A percentile compares a stretch with the other conserved stretches of the same genome.
Evolutionary conservation across 2,113 vertebrate species (phyloP).

Genomic region (Pterocles burchelli): DNA sequence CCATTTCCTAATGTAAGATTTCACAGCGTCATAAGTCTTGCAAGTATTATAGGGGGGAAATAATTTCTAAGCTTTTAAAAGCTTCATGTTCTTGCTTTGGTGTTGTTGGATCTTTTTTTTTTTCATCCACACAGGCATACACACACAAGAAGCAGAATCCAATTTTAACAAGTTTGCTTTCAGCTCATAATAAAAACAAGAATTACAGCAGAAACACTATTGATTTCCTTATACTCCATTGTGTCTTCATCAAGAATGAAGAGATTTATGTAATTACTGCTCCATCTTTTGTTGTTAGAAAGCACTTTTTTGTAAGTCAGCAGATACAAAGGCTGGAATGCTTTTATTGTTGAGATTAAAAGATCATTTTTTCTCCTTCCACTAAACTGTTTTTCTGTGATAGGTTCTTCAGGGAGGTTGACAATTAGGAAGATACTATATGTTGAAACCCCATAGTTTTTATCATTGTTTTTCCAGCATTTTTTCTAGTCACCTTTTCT

Average conservation of each 20-base stretch:
- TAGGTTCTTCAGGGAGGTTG: conserved; percentile 62
- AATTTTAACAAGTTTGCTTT: conserved; percentile 82
- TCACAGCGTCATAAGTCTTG: conserved; percentile 48
- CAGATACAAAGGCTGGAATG: conserved; percentile 78
- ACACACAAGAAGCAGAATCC: conserved; percentile 69
- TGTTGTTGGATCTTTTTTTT: conserved; percentile 64
- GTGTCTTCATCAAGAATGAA: conserved; percentile 83
- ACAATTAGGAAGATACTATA: conserved; percentile 54
- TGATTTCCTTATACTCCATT: conserved; percentile 78
- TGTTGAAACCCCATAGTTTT: conserved; percentile 46
- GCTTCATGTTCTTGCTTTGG: conserved; percentile 56
- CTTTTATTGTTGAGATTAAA: conserved; percentile 82
- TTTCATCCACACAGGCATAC: neutral
- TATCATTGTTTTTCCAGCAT: conserved; percentile 27
- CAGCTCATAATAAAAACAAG: conserved; percentile 80
- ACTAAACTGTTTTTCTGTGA: conserved; percentile 71
- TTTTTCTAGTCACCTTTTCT: conserved; percentile 33
- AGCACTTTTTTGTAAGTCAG: conserved; percentile 82
- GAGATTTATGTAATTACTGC: conserved; percentile 86
- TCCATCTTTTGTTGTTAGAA: conserved; percentile 80
- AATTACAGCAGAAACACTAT: conserved; percentile 76
- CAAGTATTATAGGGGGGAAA: conserved; percentile 41
- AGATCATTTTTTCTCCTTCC: conserved; percentile 63
- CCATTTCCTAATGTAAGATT: conserved; percentile 64
- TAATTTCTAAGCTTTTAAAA: conserved; percentile 68